A percentile compares a stretch with the other conserved stretches of the same genome.
Evolutionary conservation across 2,113 vertebrate species (phyloP).

Genomic region (Glaucidium brasilianum): DNA sequence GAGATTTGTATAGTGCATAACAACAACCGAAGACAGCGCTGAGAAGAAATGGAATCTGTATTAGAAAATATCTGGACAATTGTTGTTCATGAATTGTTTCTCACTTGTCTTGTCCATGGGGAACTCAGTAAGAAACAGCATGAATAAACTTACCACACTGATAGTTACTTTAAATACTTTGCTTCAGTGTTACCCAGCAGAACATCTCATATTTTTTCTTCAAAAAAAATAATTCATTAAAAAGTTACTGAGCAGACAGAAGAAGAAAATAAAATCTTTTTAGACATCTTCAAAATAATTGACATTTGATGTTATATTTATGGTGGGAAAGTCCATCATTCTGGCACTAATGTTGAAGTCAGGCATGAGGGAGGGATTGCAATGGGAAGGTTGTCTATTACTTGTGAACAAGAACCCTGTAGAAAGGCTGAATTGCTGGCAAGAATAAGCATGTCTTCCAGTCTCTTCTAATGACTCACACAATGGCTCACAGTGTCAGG

Average conservation of each 20-base stretch:
- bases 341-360: background rate
- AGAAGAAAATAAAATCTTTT: background rate
- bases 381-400: background rate
- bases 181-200: background rate
- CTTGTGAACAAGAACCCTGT: constrained; percentile 8
- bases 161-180: background rate
- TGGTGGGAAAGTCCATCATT: background rate
- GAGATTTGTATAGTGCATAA: constrained; percentile 46
- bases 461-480: background rate
- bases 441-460: background rate
- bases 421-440: constrained; percentile 15
- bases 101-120: background rate
- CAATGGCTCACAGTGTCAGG: constrained; percentile 22
- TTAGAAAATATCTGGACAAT: background rate
- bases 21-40: background rate
- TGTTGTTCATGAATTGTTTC: background rate
- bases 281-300: constrained; percentile 21
- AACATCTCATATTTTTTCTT: background rate
- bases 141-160: background rate
- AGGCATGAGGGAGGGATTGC: background rate
- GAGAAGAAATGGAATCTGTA: background rate
- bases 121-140: background rate
- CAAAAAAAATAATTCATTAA: background rate
- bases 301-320: background rate
- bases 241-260: background rate